Evolutionary conservation across 2,888 invertebrate genomes (phyloP), one percentile per base, ranked within the genome.

Genomic region (Leistus spinibarbis): DNA sequence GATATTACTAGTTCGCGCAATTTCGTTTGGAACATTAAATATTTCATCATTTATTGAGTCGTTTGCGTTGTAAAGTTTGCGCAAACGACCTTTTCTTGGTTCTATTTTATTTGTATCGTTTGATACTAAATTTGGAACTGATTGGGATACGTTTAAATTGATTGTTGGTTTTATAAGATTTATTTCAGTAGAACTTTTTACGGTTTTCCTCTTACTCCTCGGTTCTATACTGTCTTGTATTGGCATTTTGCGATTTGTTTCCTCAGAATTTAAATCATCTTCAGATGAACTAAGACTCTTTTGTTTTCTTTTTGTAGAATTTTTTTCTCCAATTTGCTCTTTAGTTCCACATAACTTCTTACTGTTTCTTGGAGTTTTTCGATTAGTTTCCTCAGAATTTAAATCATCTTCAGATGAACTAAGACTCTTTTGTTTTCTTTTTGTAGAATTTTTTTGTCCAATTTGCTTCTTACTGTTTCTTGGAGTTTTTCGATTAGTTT

Each of bases 61-160:
- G 23, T 73, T 40, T 9, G 67, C 40, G 16, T 63, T 63, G 24
- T 54, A 75, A 2, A 75, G 57, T 75, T 69, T 75, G 2, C 75
- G 53, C 3, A 54, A 53, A 13, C 74, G 68, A 9, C 19, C 62
- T 64, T 64, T 69, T 57, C 16, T 63, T 9, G 54, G 7, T 22
- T 27, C n/a, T 60, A 16, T 20, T 24, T 17, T 40, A 60, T 65
- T 24, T 68, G 20, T 54, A 56, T 68, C 56, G 1, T 2, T 67
- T 68, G 20, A n/a, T 56, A n/a, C 23, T 19, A 40, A 7, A 40
- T 40, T 40, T 40, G 7, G 40, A 40, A 13, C 7, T 0, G 40
- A 40, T 40, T 40, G 40, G 40, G 40, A 4, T 10, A 13, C 40
- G 7, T 1, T 40, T 2, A 40, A 1, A 40, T 40, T 7, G 40